phyloP scores from a whole-genome alignment of 2,797 vertebrate genomes.

The Catharus ustulatus region DNA sequence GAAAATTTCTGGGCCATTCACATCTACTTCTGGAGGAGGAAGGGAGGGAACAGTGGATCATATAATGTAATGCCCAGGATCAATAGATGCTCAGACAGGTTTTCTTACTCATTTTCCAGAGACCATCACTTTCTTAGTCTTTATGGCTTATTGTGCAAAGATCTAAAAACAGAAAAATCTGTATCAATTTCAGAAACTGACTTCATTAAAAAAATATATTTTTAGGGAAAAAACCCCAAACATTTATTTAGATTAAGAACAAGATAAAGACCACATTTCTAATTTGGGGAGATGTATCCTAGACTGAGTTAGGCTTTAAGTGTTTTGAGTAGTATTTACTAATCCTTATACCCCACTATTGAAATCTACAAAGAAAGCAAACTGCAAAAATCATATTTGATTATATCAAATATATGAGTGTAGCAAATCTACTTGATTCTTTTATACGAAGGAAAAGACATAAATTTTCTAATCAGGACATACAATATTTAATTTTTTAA shows the following conservation, averaged over 20 bases:
- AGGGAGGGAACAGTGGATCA: neutral
- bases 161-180: neutral
- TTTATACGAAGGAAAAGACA: neutral
- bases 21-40: neutral
- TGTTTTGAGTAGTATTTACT: neutral
- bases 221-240: fast-evolving
- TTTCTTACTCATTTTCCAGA: neutral
- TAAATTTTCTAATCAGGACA: neutral
- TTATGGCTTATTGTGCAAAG: neutral
- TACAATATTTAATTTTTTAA: neutral
- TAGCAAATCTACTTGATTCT: neutral
- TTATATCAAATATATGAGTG: neutral
- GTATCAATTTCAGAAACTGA: neutral
- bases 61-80: neutral
- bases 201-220: fast-evolving
- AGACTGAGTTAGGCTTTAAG: fast-evolving
- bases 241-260: neutral
- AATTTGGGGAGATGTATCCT: neutral
- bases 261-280: neutral
- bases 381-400: neutral
- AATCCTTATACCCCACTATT: neutral
- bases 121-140: neutral
- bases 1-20: neutral
- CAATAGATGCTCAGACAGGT: neutral
- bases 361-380: neutral